Conservation (phyloP, 1,140 invertebrate species). For the Trichomalopsis sarcophagae region DNA sequence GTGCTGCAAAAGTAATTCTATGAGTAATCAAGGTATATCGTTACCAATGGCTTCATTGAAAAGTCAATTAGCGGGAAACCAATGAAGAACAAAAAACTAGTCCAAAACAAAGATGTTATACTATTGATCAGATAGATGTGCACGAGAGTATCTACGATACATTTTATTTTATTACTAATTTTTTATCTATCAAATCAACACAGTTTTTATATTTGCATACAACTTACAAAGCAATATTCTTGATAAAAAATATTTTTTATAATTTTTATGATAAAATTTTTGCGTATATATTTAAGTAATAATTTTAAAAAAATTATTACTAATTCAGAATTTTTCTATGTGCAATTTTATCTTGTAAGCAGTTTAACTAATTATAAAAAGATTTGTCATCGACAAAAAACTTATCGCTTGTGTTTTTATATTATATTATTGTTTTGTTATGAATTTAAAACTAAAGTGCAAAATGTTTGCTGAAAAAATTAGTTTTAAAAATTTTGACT, state of each 20-base stretch:
- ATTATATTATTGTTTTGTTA: slow-evolving; percentile 38
- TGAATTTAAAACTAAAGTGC: slow-evolving; percentile 29
- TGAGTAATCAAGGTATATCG: slow-evolving; percentile 55
- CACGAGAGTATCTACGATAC: slow-evolving; percentile 18
- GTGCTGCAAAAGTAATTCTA: slow-evolving; percentile 66
- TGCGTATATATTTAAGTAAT: not conserved
- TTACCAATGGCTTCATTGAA: slow-evolving; percentile 61
- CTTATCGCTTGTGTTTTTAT: slow-evolving; percentile 27
- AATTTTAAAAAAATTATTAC: slow-evolving; percentile 22
- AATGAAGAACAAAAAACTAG: slow-evolving; percentile 56
- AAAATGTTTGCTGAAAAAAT: slow-evolving; percentile 37
- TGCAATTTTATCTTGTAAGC: slow-evolving; percentile 11
- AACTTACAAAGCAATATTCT: slow-evolving; percentile 37
- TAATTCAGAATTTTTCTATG: not conserved
- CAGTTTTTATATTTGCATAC: slow-evolving; percentile 32
- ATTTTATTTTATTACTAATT: slow-evolving; percentile 47
- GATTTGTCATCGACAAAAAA: not conserved
- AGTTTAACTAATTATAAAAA: not conserved
- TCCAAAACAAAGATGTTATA: slow-evolving; percentile 40
- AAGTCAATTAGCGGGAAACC: slow-evolving; percentile 65
- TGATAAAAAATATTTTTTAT: slow-evolving; percentile 48
- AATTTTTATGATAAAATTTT: slow-evolving; percentile 35
- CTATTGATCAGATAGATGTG: slow-evolving; percentile 37
- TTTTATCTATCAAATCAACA: slow-evolving; percentile 50
- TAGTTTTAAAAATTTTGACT: slow-evolving; percentile 45